Conservation (phyloP, 2,797 vertebrate genomes). For the Enteromius trimaculatus region DNA sequence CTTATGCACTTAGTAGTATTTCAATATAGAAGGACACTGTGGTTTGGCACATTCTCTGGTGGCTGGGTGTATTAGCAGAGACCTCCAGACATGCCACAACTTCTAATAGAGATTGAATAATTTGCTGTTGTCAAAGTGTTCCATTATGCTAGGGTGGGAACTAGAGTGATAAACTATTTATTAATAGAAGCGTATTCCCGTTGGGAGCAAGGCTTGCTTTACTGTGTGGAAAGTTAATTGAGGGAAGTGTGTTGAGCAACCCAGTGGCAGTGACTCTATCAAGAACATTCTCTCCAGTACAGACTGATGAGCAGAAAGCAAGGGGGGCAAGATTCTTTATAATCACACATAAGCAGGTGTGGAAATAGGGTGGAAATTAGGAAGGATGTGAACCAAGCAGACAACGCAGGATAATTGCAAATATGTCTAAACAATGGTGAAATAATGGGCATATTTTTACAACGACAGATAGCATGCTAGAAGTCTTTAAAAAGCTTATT, state of each 20-base stretch:
- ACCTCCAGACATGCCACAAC: conserved; percentile 33
- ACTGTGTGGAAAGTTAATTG: conserved; percentile 66
- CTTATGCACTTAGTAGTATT: background rate
- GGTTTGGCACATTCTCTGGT: conserved; percentile 4
- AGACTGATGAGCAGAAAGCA: conserved; percentile 27
- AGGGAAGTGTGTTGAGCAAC: conserved; percentile 52
- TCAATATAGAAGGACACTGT: background rate
- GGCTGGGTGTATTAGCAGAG: conserved; percentile 25
- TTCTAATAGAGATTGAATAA: conserved; percentile 57
- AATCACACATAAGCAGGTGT: conserved; percentile 22
- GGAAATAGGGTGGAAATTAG: conserved; percentile 14
- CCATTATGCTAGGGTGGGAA: conserved; percentile 54
- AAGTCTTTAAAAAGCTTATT: background rate
- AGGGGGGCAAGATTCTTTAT: conserved; percentile 12
- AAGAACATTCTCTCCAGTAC: conserved; percentile 44
- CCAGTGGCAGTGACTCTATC: conserved; percentile 35
- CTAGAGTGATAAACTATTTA: conserved; percentile 67
- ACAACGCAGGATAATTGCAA: conserved; percentile 1
- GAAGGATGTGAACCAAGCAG: conserved; percentile 20
- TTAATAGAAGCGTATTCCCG: conserved; percentile 67
- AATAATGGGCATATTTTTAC: background rate
- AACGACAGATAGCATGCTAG: background rate
- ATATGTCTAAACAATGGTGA: background rate
- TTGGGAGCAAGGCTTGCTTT: conserved; percentile 53
- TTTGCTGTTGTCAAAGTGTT: conserved; percentile 69